These are phyloP conservation scores for Popillia japonica DNA, from an alignment of 1,140 invertebrate species.

Conservation along the genomic window DNA sequence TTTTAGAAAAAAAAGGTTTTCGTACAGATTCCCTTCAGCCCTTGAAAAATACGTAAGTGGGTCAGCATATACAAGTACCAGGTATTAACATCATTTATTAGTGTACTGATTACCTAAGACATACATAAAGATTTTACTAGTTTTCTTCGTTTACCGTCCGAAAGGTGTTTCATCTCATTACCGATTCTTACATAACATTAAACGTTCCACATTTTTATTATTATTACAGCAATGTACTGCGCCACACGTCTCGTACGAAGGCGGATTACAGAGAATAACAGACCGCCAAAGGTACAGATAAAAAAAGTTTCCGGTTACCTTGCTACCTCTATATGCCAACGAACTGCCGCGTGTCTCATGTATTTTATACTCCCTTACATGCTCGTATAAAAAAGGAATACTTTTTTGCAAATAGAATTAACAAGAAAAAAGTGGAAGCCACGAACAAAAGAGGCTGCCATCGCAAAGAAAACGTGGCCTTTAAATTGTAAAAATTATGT, in stretches of 20 bases:
- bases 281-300: not conserved
- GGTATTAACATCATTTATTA: too few relatives aligned
- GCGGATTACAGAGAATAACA: not conserved
- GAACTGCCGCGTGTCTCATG: not conserved
- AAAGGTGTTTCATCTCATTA: conserved; percentile 22
- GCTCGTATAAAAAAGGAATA: not conserved
- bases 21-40: too few relatives aligned
- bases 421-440: too few relatives aligned
- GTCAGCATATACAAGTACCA: too few relatives aligned
- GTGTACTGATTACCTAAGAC: too few relatives aligned
- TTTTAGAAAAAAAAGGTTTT: too few relatives aligned
- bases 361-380: not conserved
- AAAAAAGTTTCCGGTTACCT: not conserved
- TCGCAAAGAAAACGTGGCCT: too few relatives aligned
- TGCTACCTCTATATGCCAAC: not conserved
- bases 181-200: conserved; percentile 17
- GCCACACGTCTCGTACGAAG: not conserved
- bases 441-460: too few relatives aligned
- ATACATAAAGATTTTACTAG: not conserved
- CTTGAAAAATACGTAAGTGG: too few relatives aligned
- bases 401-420: too few relatives aligned
- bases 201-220: conserved; percentile 9
- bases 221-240: not conserved
- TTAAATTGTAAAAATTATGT: too few relatives aligned
- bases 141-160: not conserved